Evolutionary conservation across 2,888 invertebrate species (phyloP).

Genomic region (Criorhina ranunculi): DNA sequence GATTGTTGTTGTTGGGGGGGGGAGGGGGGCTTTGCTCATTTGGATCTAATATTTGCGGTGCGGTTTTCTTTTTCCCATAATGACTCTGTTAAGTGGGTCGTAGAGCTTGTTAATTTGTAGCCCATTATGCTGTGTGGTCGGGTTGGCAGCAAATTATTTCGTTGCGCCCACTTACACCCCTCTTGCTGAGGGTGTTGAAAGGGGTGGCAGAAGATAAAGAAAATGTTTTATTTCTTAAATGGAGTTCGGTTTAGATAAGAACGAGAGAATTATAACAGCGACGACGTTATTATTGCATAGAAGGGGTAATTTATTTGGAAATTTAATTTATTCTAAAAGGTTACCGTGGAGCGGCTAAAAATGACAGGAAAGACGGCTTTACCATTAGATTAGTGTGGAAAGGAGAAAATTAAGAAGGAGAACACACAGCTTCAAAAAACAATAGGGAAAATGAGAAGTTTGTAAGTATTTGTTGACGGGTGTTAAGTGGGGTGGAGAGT

Average conservation of each 20-base stretch:
- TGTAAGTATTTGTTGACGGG: too few species aligned
- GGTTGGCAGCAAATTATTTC: slow-evolving; percentile 25
- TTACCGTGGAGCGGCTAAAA: not conserved
- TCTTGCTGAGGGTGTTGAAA: slow-evolving; percentile 53
- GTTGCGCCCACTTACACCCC: slow-evolving; percentile 27
- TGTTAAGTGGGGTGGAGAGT: too few species aligned
- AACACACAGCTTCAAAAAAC: too few species aligned
- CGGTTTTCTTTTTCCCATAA: slow-evolving; percentile 41
- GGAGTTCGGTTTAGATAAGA: slow-evolving; percentile 41
- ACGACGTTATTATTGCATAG: slow-evolving; percentile 2
- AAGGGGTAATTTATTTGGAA: slow-evolving; percentile 26
- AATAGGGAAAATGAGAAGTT: too few species aligned
- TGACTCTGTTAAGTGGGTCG: slow-evolving; percentile 73
- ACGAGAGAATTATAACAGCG: slow-evolving; percentile 12
- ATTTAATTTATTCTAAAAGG: slow-evolving; percentile 10
- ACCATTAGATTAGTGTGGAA: too few species aligned
- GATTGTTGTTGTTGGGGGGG: slow-evolving; percentile 35
- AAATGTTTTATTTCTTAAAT: slow-evolving; percentile 51
- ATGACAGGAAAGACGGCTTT: too few species aligned
- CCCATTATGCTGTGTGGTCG: not conserved
- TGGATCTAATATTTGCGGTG: slow-evolving; percentile 28
- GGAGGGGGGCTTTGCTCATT: slow-evolving; percentile 25
- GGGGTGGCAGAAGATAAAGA: slow-evolving; percentile 30
- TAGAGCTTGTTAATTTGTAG: slow-evolving; percentile 68
- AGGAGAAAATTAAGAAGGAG: too few species aligned